Evolutionary conservation across 1,140 invertebrate species (phyloP).

Genomic region (Achatina immaculata): DNA sequence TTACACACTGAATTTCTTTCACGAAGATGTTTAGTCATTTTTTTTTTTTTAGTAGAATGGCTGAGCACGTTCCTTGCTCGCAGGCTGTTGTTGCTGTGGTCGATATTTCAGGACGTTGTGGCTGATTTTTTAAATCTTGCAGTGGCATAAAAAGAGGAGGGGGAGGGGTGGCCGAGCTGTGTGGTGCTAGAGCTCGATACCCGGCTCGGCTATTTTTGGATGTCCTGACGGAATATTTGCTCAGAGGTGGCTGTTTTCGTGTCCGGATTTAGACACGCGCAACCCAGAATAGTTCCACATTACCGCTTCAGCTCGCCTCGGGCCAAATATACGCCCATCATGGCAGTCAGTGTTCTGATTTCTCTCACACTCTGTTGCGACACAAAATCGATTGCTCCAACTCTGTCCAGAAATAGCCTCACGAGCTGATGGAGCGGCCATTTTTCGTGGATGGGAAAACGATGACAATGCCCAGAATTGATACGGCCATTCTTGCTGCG

Average conservation of each 20-base stretch:
- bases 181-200: not conserved
- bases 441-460: not conserved
- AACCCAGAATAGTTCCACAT: slow-evolving; percentile 24
- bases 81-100: no score
- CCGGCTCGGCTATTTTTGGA: slow-evolving; percentile 20
- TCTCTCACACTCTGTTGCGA: not conserved
- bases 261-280: slow-evolving; percentile 30
- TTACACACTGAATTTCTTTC: no score
- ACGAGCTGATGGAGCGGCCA: not conserved
- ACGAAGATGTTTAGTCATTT: no score
- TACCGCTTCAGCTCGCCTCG: slow-evolving; percentile 11
- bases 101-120: no score
- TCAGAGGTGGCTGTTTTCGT: slow-evolving; percentile 26
- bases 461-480: not conserved
- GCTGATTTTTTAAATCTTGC: no score
- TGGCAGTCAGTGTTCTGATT: slow-evolving; percentile 20
- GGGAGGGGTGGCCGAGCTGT: no score
- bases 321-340: slow-evolving; percentile 15
- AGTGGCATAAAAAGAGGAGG: no score
- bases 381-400: slow-evolving; percentile 12
- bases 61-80: no score
- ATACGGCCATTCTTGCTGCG: no score
- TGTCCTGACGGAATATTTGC: slow-evolving; percentile 30
- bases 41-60: no score
- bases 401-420: slow-evolving; percentile 3